These are phyloP conservation scores for Neodiprion pinetum DNA, from an alignment of 1,140 invertebrate species.

Conservation along the genomic window DNA sequence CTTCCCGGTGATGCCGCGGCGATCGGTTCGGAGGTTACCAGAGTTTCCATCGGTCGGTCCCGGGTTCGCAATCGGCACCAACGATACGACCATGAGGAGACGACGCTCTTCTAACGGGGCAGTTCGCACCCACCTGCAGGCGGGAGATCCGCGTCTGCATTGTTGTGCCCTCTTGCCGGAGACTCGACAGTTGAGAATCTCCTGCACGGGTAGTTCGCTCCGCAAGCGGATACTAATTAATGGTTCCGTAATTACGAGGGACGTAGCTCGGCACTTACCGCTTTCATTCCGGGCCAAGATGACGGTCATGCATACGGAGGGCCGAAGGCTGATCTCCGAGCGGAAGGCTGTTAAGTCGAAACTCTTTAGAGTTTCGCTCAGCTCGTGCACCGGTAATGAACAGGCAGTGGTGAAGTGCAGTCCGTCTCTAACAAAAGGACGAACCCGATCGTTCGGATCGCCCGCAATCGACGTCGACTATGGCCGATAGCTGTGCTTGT, in stretches of 20 bases:
- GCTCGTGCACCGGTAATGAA: neutral
- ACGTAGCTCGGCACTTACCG: neutral
- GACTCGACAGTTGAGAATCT: neutral
- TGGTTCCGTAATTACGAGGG: conserved; percentile 2
- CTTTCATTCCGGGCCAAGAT: neutral
- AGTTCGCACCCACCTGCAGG: too few relatives aligned
- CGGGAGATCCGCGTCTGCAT: too few relatives aligned
- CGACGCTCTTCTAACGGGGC: too few relatives aligned
- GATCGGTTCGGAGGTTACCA: neutral
- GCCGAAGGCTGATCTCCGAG: neutral
- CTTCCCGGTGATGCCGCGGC: neutral
- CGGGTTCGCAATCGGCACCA: too few relatives aligned
- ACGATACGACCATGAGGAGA: too few relatives aligned
- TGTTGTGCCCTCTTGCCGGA: too few relatives aligned
- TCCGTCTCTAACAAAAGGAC: too few relatives aligned
- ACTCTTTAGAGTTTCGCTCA: neutral
- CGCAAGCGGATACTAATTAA: neutral
- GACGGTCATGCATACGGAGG: neutral
- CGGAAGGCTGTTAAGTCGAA: neutral
- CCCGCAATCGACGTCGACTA: too few relatives aligned
- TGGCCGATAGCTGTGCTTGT: too few relatives aligned
- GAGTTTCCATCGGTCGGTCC: too few relatives aligned
- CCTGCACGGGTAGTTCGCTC: neutral
- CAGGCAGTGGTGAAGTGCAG: too few relatives aligned
- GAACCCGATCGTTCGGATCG: too few relatives aligned